Base-by-base conservation (phyloP, 2,797 vertebrate species). In the Gouania willdenowi region DNA sequence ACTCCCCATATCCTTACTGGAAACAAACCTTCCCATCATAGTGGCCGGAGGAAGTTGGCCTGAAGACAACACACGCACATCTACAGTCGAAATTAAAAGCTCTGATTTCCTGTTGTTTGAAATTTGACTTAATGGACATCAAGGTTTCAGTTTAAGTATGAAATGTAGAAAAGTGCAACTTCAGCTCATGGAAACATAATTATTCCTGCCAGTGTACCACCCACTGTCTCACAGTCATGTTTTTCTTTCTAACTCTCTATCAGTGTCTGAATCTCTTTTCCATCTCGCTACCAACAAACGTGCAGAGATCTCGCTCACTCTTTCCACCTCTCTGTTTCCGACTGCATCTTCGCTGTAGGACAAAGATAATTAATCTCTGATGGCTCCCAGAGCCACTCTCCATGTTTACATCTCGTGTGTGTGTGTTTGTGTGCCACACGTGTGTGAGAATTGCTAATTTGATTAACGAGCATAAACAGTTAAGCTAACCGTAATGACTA, bases 391-490 rank as follows among this genome's bases (percentile, higher is more conserved):
- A 81, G 75, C 57, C 38, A 43, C 23, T 49, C 65, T 67, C 44
- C 47, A 29, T 74, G 61, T 81, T 76, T 75, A 62, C 66, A 65
- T 66, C 57, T 70, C 51, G 17, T 20, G 13, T 52, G 44, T 66
- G 16, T 30, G 18, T 57, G 14, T 36, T 29, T 29, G 34, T 34
- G 28, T 37, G 66, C 16, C 27, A 1, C 36, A 18, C 39, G 26
- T 42, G 75, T 57, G 43, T 47, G 62, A 45, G 53, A 59, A 46
- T 77, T 77, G 72, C 59, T 83, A 82, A 85, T 86, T 86, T 83
- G 81, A 87, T 88, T 87, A 85, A 82, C 62, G 69, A 76, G 72
- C 78, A 70, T 79, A 81, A 87, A 85, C 77, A 84, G 84, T 85
- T 82, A 79, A 79, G 71, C 77, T 74, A 80, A 83, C 74, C 52